phyloP scores from a whole-genome alignment of 1,140 invertebrate genomes.

The Uloborus diversus region DNA sequence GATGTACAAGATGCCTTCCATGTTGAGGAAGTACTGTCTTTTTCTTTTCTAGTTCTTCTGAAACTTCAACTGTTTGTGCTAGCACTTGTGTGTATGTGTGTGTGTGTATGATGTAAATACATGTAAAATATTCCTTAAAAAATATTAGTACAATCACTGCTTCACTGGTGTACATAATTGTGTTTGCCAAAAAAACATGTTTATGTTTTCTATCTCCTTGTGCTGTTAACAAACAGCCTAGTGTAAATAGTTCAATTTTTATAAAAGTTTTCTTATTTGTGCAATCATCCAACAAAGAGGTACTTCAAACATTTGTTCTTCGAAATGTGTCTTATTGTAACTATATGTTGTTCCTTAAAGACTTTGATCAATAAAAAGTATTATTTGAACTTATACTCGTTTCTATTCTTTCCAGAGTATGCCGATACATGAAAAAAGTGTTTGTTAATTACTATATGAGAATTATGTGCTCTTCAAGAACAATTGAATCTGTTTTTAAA shows the following conservation, averaged over 20 bases:
- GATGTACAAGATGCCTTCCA: too few species aligned
- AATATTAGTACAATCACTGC: constrained; percentile 48
- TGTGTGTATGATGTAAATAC: constrained; percentile 27
- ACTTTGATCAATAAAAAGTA: constrained; percentile 53
- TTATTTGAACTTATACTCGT: constrained; percentile 25
- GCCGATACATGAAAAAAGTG: too few species aligned
- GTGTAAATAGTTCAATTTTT: constrained; percentile 51
- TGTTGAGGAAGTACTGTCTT: not conserved
- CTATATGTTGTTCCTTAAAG: constrained; percentile 46
- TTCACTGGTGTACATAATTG: constrained; percentile 32
- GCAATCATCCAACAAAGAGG: too few species aligned
- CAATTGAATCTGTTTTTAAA: too few species aligned
- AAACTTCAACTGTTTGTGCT: constrained; percentile 4
- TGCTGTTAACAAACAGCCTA: constrained; percentile 5
- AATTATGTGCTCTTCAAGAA: too few species aligned
- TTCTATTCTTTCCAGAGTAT: not conserved
- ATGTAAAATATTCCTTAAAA: constrained; percentile 40
- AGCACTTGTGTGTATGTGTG: not conserved
- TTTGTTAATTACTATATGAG: too few species aligned
- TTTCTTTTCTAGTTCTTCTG: not conserved
- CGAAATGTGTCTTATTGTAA: constrained; percentile 55
- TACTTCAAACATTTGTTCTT: constrained; percentile 43
- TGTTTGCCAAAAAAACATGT: constrained; percentile 36
- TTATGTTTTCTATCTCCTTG: constrained; percentile 41
- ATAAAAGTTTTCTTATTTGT: constrained; percentile 36